phyloP scores from a whole-genome alignment of 1,140 invertebrate genomes.

The Hyles vespertilio region DNA sequence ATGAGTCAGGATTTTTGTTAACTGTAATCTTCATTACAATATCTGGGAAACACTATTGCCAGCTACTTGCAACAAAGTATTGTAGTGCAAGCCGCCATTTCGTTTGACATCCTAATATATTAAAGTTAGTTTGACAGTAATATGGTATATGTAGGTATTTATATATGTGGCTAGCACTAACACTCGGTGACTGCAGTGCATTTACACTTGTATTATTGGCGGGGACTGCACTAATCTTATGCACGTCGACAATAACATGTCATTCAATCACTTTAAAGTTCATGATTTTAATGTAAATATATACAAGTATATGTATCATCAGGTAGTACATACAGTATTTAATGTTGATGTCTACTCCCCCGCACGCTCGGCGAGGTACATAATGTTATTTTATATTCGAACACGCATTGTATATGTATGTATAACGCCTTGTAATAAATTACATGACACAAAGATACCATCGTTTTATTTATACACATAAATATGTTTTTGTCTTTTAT shows the following conservation, averaged over 20 bases:
- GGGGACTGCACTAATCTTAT: too few relatives aligned
- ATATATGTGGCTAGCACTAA: conserved; percentile 21
- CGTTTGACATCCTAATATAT: conserved; percentile 14
- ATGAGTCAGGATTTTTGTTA: too few relatives aligned
- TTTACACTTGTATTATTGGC: conserved; percentile 15
- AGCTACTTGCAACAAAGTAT: conserved; percentile 14
- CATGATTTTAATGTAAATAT: background rate
- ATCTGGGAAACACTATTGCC: background rate
- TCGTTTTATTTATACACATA: too few relatives aligned
- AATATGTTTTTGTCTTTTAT: too few relatives aligned
- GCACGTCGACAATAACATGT: background rate
- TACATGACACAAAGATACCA: too few relatives aligned
- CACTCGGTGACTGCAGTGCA: conserved; percentile 19
- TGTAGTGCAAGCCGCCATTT: background rate
- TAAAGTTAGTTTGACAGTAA: conserved; percentile 2
- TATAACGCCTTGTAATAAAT: too few relatives aligned
- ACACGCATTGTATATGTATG: too few relatives aligned
- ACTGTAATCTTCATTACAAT: too few relatives aligned
- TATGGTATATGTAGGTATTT: conserved; percentile 11
- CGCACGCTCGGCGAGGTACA: too few relatives aligned
- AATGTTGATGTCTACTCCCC: background rate
- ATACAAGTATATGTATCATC: background rate
- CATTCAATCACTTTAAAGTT: background rate
- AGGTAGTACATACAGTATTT: background rate
- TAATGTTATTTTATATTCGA: too few relatives aligned